A percentile compares a stretch with the other conserved stretches of the same genome.
These are phyloP conservation scores for Murina feae DNA, from an alignment of 2,113 vertebrate species.

Conservation along the genomic window DNA sequence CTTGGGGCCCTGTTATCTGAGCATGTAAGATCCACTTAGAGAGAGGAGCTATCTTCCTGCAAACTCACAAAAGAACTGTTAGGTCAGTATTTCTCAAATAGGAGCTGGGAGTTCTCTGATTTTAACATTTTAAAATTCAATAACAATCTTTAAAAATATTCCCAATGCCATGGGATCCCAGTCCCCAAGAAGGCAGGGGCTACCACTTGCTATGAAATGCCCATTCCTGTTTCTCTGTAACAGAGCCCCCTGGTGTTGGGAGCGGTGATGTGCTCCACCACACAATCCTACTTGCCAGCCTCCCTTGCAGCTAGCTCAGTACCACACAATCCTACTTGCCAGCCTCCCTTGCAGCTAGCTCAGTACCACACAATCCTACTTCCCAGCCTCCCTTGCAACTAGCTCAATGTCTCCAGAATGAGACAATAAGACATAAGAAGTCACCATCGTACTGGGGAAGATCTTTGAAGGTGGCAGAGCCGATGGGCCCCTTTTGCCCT, in stretches of 20 bases:
- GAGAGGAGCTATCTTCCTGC: background rate
- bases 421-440: background rate
- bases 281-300: background rate
- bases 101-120: background rate
- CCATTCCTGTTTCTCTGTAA: background rate
- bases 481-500: background rate
- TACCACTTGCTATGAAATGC: background rate
- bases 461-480: background rate
- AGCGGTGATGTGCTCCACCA: accelerated
- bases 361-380: background rate
- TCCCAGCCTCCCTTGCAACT: background rate
- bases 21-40: background rate
- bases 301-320: background rate
- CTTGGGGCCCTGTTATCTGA: background rate
- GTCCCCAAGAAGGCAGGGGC: background rate
- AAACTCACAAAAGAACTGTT: background rate
- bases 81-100: background rate
- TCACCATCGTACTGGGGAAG: background rate
- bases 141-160: background rate
- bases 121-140: background rate
- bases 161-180: no score
- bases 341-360: background rate
- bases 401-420: background rate
- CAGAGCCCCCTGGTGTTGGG: background rate
- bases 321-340: background rate